Evolutionary conservation across 2,888 invertebrate species (phyloP).

Genomic region (Troides helena): DNA sequence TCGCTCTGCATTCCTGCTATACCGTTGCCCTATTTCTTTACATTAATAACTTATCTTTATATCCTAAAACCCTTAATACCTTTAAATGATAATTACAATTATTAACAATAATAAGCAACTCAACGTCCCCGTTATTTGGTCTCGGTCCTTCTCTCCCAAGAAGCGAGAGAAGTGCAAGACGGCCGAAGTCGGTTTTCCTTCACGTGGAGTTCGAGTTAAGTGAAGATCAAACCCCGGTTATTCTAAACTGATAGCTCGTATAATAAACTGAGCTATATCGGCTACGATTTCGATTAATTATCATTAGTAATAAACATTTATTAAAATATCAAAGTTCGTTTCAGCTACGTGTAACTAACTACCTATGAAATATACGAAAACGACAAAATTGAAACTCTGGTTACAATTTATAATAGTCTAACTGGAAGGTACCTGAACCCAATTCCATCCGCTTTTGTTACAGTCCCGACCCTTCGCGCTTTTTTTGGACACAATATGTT

Average conservation of each 20-base stretch:
- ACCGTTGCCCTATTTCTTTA: background rate
- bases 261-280: no score
- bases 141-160: no score
- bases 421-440: slow-evolving; percentile 44
- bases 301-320: no score
- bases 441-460: slow-evolving; percentile 54
- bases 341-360: background rate
- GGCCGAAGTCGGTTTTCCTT: no score
- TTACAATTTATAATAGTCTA: slow-evolving; percentile 14
- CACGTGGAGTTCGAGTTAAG: no score
- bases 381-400: slow-evolving; percentile 7
- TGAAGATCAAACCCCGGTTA: no score
- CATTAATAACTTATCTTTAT: background rate
- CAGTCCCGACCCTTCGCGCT: slow-evolving; percentile 66
- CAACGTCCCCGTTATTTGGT: no score
- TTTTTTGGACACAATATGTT: slow-evolving; percentile 71
- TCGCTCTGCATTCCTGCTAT: slow-evolving; percentile 15
- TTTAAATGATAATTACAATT: background rate
- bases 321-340: background rate
- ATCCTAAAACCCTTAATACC: no score
- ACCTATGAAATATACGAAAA: background rate
- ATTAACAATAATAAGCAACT: background rate
- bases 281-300: no score
- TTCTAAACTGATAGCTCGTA: no score
- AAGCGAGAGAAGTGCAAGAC: no score